Evolutionary conservation across 1,140 invertebrate genomes (phyloP).

Genomic region (Drosophila sulfurigaster): DNA sequence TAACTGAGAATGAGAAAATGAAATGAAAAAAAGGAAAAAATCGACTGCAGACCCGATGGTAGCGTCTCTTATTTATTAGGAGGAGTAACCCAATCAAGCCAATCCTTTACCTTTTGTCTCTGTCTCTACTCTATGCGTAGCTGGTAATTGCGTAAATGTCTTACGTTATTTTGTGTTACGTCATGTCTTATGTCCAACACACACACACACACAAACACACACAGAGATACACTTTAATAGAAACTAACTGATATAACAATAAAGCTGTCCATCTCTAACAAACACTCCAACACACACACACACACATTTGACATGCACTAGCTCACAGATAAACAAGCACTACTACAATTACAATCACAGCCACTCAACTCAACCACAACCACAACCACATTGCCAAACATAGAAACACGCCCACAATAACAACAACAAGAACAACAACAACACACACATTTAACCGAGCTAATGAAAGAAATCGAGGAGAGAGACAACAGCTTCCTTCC

Average conservation of each 20-base stretch:
- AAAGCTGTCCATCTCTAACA: slow-evolving; percentile 24
- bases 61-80: slow-evolving; percentile 76
- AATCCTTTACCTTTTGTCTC: slow-evolving; percentile 11
- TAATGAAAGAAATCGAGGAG: too few relatives aligned
- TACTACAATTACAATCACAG: slow-evolving; percentile 27
- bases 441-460: too few relatives aligned
- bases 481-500: too few relatives aligned
- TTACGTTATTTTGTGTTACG: slow-evolving; percentile 68
- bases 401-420: slow-evolving; percentile 32
- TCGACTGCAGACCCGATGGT: slow-evolving; percentile 84
- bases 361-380: slow-evolving; percentile 1
- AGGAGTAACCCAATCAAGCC: slow-evolving; percentile 17
- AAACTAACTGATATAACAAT: slow-evolving; percentile 7
- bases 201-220: slow-evolving; percentile 41
- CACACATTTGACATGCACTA: slow-evolving; percentile 26
- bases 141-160: slow-evolving; percentile 69
- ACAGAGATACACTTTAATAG: slow-evolving; percentile 36
- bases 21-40: slow-evolving; percentile 53
- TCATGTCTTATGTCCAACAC: slow-evolving; percentile 70
- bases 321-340: slow-evolving; percentile 6
- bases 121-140: slow-evolving; percentile 47
- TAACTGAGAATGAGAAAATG: slow-evolving; percentile 21
- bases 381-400: slow-evolving; percentile 37
- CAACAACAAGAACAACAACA: too few relatives aligned
- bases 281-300: slow-evolving; percentile 23